These are phyloP conservation scores for Mycetomoellerius zeteki DNA, from an alignment of 1,140 invertebrate species.

Conservation along the genomic window DNA sequence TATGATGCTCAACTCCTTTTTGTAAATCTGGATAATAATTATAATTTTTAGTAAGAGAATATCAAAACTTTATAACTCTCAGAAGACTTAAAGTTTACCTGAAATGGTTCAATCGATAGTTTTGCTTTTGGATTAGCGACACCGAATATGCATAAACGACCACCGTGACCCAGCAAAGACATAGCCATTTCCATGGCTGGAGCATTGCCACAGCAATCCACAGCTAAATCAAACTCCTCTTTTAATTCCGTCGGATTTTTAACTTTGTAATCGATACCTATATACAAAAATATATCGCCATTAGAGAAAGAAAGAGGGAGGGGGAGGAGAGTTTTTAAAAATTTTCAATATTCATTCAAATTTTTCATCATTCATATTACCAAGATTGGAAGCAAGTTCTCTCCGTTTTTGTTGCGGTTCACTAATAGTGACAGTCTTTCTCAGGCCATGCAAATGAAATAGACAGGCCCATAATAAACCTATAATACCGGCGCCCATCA, in stretches of 20 bases:
- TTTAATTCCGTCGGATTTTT: conserved; percentile 88
- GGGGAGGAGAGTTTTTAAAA: background rate
- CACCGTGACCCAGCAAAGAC: conserved; percentile 84
- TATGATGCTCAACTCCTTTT: conserved; percentile 89
- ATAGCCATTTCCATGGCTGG: conserved; percentile 88
- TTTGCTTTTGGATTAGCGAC: conserved; percentile 86
- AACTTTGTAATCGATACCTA: conserved; percentile 88
- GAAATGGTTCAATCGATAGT: conserved; percentile 83
- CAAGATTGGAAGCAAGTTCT: conserved; percentile 87
- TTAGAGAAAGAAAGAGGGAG: background rate
- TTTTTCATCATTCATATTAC: conserved; percentile 81
- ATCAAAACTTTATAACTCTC: background rate
- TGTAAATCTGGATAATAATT: conserved; percentile 87
- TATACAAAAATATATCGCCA: conserved; percentile 53
- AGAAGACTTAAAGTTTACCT: conserved; percentile 68
- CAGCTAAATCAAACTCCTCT: conserved; percentile 88
- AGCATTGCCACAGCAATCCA: conserved; percentile 90
- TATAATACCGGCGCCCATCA: conserved; percentile 91
- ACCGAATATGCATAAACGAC: conserved; percentile 88
- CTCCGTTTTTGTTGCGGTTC: conserved; percentile 88
- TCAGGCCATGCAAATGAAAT: conserved; percentile 90
- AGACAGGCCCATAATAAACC: conserved; percentile 90
- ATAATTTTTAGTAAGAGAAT: conserved; percentile 31
- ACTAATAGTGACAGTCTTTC: conserved; percentile 89
- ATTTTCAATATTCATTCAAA: background rate